phyloP scores from a whole-genome alignment of 2,113 vertebrate genomes.

The Myodes glareolus region DNA sequence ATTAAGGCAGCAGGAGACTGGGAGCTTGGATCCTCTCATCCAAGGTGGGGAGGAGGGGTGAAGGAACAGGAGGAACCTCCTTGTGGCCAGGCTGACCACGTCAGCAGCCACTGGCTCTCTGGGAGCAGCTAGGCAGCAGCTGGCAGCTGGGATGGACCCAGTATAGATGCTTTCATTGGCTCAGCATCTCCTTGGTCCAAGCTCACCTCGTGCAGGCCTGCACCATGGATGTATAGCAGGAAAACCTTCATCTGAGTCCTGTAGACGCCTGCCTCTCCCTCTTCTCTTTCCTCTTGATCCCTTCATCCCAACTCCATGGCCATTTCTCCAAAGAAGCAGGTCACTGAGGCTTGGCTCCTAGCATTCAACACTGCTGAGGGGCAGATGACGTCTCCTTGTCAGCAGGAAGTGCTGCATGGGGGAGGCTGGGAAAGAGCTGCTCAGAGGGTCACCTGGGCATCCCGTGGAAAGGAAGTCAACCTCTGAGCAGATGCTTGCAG shows the following conservation, averaged over 20 bases:
- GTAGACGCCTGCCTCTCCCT: background rate
- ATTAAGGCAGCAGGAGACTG: slow-evolving; percentile 52
- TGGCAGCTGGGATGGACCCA: background rate
- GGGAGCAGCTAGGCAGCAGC: background rate
- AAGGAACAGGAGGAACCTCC: slow-evolving; percentile 2
- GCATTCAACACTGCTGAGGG: background rate
- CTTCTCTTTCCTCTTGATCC: background rate
- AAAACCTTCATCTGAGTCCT: background rate
- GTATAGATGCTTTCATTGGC: rapidly evolving
- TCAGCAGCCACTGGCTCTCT: slow-evolving; percentile 30
- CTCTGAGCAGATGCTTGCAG: background rate
- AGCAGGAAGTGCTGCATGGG: rapidly evolving
- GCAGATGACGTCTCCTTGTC: background rate
- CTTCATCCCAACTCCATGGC: background rate
- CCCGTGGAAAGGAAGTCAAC: background rate
- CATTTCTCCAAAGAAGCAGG: slow-evolving; percentile 3
- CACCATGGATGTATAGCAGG: background rate
- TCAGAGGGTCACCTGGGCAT: background rate
- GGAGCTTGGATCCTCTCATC: background rate
- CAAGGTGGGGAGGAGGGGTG: background rate
- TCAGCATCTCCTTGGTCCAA: background rate
- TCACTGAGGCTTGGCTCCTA: background rate
- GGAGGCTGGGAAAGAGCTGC: rapidly evolving
- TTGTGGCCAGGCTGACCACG: background rate
- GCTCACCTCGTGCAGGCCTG: background rate